phyloP scores from a whole-genome alignment of 2,888 invertebrate species.

The Oligia latruncula region DNA sequence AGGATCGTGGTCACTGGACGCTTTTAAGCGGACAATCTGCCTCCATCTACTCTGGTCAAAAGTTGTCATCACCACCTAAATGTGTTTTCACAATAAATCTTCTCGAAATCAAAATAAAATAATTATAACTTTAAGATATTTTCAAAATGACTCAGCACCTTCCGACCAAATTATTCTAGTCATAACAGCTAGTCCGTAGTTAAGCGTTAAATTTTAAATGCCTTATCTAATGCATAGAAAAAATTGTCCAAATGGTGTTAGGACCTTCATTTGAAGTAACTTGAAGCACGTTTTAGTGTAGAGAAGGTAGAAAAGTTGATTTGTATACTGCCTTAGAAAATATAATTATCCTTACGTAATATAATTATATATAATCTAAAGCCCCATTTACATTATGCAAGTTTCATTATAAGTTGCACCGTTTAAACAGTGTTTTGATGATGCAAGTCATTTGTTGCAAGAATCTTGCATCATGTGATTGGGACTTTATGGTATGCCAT shows the following conservation, averaged over 20 bases:
- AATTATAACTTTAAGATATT: neutral
- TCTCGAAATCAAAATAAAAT: neutral
- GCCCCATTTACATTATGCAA: too few species aligned
- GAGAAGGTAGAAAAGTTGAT: neutral
- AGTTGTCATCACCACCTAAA: too few species aligned
- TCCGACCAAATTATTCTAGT: constrained; percentile 21
- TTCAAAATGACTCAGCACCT: neutral
- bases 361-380: too few species aligned
- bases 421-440: too few species aligned
- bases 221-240: neutral
- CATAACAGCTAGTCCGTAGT: constrained; percentile 6
- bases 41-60: too few species aligned
- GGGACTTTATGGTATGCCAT: too few species aligned
- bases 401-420: too few species aligned
- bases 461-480: too few species aligned
- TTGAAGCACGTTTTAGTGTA: constrained; percentile 35
- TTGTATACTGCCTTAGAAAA: constrained; percentile 19
- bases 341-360: neutral
- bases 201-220: neutral
- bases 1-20: too few species aligned
- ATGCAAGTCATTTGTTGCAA: too few species aligned
- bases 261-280: neutral
- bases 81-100: neutral
- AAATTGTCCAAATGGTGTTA: neutral
- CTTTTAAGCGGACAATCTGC: too few species aligned